Base-by-base conservation (phyloP, 2,888 invertebrate species). In the Hipparchia sbordonii region DNA sequence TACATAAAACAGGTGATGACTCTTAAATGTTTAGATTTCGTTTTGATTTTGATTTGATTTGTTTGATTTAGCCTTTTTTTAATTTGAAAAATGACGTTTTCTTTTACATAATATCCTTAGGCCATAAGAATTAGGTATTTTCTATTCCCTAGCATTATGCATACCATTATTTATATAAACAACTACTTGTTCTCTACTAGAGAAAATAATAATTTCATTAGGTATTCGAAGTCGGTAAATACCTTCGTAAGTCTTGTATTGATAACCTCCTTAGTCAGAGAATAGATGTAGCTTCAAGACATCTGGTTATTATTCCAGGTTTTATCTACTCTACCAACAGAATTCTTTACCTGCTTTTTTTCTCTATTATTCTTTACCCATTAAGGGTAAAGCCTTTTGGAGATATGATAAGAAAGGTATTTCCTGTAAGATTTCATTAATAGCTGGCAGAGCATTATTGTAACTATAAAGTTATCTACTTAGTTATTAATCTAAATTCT, bases 261-360 rank as follows among this genome's bases (percentile, higher is more conserved):
- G 5, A 56, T 9, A 33, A 33, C 1, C 33, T 60, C 59, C 6
- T 39, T 12, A 39, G 39, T 10, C 10, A 12, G 3, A 13, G 8
- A 23, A 57, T 8, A 23, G 13, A 57, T 57, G 48, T 48, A 48
- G 48, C 13, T n/a, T 54, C 39, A 67, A 59, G 63, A 52, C 66
- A 72, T 72, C 71, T 74, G 66, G 60, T 63, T 56, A 63, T 63
- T 48, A 68, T 67, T 56, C 56, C 56, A 13, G 48, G 57, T 63
- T 71, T 59, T 71, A 71, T 46, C 61, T 70, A 54, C n/a, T 13
- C n/a, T 65, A 45, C 61, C 45, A 56, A 66, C 57, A 62, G n/a
- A 71, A 65, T 73, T 71, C 63, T 69, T 62, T 74, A 72, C 74
- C 72, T 72, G 69, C 56, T 74, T 72, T 70, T 71, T 66, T 48